Conservation (phyloP, 2,888 invertebrate genomes). For the Agrochola circellaris region DNA sequence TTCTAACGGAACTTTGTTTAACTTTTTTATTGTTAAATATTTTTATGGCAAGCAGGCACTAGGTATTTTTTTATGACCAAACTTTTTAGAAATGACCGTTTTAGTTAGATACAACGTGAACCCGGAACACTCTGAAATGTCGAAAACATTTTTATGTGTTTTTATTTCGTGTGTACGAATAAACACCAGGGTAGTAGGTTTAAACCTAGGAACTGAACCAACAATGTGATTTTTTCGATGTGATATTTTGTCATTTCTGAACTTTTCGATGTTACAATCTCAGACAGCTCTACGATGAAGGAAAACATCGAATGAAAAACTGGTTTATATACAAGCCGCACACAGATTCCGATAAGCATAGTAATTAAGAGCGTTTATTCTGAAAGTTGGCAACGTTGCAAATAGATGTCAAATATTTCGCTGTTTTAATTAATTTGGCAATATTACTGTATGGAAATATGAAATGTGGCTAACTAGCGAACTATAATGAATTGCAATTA, state of each 20-base stretch:
- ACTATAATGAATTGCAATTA: too few species aligned
- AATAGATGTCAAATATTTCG: too few species aligned
- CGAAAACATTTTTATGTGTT: conserved; percentile 59
- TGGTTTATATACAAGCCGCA: neutral
- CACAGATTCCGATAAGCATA: neutral
- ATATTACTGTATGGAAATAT: too few species aligned
- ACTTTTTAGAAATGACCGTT: conserved; percentile 66
- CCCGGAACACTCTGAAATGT: conserved; percentile 50
- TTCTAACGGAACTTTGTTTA: conserved; percentile 54
- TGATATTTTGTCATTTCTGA: neutral
- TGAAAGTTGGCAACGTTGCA: too few species aligned
- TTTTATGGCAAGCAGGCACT: conserved; percentile 67
- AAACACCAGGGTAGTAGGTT: neutral
- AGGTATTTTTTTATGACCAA: conserved; percentile 70
- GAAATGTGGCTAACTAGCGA: too few species aligned
- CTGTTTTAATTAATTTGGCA: too few species aligned
- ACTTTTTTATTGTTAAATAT: conserved; percentile 72
- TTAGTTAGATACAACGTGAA: conserved; percentile 57
- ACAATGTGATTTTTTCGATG: neutral
- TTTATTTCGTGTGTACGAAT: conserved; percentile 10
- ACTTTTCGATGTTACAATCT: neutral
- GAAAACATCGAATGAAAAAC: neutral
- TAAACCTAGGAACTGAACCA: too few species aligned
- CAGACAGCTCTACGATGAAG: neutral
- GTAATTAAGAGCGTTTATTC: too few species aligned